phyloP scores from a whole-genome alignment of 2,888 invertebrate species.

The Phrixothrix hirtus region DNA sequence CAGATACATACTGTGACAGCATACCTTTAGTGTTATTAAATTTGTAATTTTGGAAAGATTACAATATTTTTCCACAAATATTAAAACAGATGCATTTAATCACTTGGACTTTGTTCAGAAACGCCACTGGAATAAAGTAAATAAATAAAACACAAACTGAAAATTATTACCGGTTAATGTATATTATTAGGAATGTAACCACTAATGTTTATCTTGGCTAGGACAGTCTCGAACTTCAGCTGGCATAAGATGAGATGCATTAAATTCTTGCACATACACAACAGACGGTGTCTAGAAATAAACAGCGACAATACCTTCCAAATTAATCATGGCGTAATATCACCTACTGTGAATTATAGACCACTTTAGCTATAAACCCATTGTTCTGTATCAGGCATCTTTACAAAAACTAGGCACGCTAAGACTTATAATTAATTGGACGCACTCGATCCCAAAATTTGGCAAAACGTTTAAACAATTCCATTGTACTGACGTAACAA shows the following conservation, averaged over 20 bases:
- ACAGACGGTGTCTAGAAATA: constrained; percentile 20
- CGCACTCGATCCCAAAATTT: no score
- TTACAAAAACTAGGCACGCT: no score
- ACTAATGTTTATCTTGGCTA: constrained; percentile 10
- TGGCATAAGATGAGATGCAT: constrained; percentile 17
- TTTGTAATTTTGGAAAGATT: no score
- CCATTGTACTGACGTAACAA: background rate
- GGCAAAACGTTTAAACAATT: background rate
- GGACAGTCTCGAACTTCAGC: constrained; percentile 11
- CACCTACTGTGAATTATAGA: background rate
- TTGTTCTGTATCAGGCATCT: no score
- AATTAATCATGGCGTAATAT: background rate
- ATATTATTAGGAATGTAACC: constrained; percentile 12
- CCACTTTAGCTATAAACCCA: no score
- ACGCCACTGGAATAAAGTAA: no score
- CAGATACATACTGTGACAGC: no score
- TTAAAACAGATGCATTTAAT: no score
- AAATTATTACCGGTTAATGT: constrained; percentile 8
- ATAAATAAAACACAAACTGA: constrained; percentile 2
- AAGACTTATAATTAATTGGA: no score
- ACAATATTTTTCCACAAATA: no score
- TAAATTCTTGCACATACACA: constrained; percentile 22
- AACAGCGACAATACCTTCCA: constrained; percentile 1
- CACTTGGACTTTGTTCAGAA: no score
- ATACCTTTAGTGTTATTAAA: no score